Conservation (phyloP, 2,797 vertebrate genomes). For the Carduelis carduelis region DNA sequence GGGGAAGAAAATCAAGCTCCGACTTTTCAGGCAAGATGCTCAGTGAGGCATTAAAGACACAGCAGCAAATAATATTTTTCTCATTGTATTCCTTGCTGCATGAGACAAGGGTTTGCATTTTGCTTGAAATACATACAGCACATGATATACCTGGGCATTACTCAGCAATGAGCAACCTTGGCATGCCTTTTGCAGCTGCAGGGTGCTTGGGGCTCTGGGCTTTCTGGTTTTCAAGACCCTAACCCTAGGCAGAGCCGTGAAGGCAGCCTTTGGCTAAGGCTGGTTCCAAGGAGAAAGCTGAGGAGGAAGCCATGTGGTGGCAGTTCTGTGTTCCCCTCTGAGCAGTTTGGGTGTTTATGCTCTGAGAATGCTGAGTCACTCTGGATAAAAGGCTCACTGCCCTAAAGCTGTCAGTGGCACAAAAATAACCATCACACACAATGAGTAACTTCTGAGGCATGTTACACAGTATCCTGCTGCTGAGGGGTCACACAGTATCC, state of each 20-base stretch:
- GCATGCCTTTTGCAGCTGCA: not conserved
- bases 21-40: constrained; percentile 33
- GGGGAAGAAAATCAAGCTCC: constrained; percentile 39
- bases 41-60: constrained; percentile 8
- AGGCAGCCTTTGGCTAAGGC: not conserved
- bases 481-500: not conserved
- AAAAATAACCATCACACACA: not conserved
- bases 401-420: not conserved
- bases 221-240: not conserved
- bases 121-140: not conserved
- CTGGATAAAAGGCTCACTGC: not conserved
- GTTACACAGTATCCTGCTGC: not conserved
- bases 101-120: not conserved
- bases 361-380: not conserved
- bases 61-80: not conserved
- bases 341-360: not conserved
- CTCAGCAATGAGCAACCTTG: not conserved
- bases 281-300: too few relatives aligned
- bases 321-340: not conserved
- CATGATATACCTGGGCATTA: not conserved
- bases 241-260: not conserved
- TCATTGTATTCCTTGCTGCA: not conserved
- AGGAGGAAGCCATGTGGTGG: too few relatives aligned
- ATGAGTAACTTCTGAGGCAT: not conserved
- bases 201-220: too few relatives aligned